Evolutionary conservation across 2,888 invertebrate genomes (phyloP), one percentile per base, ranked within the genome.

Genomic region (Lordiphosa andalusiaca): DNA sequence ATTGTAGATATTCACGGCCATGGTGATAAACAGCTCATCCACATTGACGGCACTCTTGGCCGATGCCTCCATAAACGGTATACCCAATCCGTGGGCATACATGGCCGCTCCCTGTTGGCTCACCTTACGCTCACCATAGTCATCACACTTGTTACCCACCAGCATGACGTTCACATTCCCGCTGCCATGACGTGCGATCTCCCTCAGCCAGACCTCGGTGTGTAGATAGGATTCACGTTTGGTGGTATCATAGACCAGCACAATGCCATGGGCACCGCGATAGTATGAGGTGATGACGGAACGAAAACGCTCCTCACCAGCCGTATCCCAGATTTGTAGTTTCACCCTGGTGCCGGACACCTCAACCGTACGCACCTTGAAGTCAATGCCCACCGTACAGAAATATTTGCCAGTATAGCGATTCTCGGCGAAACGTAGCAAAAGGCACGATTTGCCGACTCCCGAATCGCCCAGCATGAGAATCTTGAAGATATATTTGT

Each of bases 321-420:
- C 98, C 10, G 96, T 96, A 90, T 98, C 98, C 98, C 98, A 98
- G 66, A 98, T 91, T 90, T 98, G 98, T 84, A 98, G 92, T 88
- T 98, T 92, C 71, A 98, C 97, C 70, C 97, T 97, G 90, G 97
- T 93, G 90, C 99, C 98, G 91, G 98, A 98, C 86, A 99, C 91
- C 91, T 99, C 98, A 97, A 99, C 98, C 7, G 98, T 98, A 92
- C 98, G 98, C 78, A 97, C 97, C 89, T 98, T 92, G 91, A 98
- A 98, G 91, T 99, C 98, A 90, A 99, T 97, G 80, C 98, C 98
- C 91, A 99, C 98, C 72, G 98, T 99, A 72, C 98, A 97, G 94
- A 97, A 97, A 91, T 98, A 98, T 84, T 97, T 97, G 91, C 98
- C 98, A 92, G 98, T 98, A 91, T 98, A 99, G 91, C 97, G 98